These are phyloP conservation scores for Schizopygopsis malacanthus DNA, from an alignment of 2,797 vertebrate species.

Conservation along the genomic window DNA sequence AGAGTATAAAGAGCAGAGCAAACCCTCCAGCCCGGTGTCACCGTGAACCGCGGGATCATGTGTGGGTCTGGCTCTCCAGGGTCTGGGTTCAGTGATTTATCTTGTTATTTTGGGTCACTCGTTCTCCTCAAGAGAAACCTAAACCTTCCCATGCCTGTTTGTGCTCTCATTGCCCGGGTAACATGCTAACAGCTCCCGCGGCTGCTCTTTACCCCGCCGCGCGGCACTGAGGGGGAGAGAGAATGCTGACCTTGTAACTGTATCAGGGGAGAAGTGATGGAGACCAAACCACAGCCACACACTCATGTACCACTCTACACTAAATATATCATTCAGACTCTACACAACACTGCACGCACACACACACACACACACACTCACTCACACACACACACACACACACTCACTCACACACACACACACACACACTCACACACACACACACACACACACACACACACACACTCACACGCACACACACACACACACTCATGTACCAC, in stretches of 20 bases:
- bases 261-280: slow-evolving; percentile 34
- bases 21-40: not conserved
- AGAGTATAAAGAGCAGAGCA: not conserved
- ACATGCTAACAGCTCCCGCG: slow-evolving; percentile 45
- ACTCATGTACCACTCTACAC: not conserved
- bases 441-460: too few relatives aligned
- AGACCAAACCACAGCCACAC: slow-evolving; percentile 3
- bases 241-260: slow-evolving; percentile 30
- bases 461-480: too few relatives aligned
- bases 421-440: too few relatives aligned
- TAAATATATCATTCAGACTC: slow-evolving; percentile 14
- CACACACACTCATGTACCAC: too few relatives aligned
- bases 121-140: slow-evolving; percentile 44
- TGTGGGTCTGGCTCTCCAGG: not conserved
- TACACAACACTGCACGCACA: not conserved
- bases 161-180: slow-evolving; percentile 48
- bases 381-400: not conserved
- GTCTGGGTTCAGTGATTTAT: not conserved
- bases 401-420: too few relatives aligned
- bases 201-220: slow-evolving; percentile 32
- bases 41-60: not conserved
- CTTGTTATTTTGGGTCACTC: slow-evolving; percentile 1
- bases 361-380: not conserved
- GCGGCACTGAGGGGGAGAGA: not conserved
- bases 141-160: slow-evolving; percentile 54